Evolutionary conservation across 2,888 invertebrate species (phyloP), one percentile per base, ranked within the genome.

Genomic region (Eupithecia abbreviata): DNA sequence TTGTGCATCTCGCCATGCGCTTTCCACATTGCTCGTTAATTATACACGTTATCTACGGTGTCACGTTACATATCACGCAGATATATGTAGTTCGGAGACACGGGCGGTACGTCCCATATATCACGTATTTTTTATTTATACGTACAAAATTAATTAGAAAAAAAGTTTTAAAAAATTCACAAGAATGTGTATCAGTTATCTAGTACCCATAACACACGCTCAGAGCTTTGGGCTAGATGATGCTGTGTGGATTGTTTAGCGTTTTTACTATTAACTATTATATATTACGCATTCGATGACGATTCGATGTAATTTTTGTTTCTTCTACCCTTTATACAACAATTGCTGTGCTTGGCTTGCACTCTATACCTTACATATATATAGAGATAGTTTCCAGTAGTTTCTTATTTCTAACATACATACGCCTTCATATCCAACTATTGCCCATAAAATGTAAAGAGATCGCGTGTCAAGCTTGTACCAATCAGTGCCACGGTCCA

Each of bases 401-500:
- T 58, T 58, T 18, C 55, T 7, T 58, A 51, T 15, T 49, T 4
- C 2, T 58, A 55, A 58, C 55, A 18, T 58, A 18, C 3, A 5
- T 58, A 18, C 55, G 0, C 18, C 55, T 58, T 51, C 51, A 51
- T 15, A 51, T 5, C 2, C 15, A 51, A 51, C 55, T 18, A 18
- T 58, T 5, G 51, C 2, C 51, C n/a, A 15, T 51, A 51, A 15
- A n/a, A 51, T n/a, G 7, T 55, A 6, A 58, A n/a, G 55, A 58
- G n/a, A 76, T 76, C 69, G 76, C 77, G 74, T 77, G 77, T 47
- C 30, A 15, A 66, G 6, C 55, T 3, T 4, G 30, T 70, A 72
- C 70, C 65, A 77, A 77, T 74, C 72, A 68, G 41, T 12, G 71
- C 65, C 69, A 30, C 62, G 74, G 15, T 45, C 47, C 62, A 70